Evolutionary conservation across 2,888 invertebrate genomes (phyloP).

Genomic region (Plagodis pulveraria): DNA sequence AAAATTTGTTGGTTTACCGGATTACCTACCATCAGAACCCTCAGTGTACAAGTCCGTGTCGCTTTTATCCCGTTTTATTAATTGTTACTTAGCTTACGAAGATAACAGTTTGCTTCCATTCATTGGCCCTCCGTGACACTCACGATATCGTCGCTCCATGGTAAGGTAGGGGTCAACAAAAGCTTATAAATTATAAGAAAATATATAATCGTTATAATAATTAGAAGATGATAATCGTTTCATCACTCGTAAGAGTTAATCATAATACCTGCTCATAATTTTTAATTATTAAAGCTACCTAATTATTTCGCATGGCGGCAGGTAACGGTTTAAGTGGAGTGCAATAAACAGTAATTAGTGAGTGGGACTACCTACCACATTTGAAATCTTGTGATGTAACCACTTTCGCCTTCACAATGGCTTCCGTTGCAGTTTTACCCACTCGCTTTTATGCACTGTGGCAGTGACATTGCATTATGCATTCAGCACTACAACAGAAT

Average conservation of each 20-base stretch:
- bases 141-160: too few species aligned
- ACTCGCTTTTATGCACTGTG: constrained; percentile 11
- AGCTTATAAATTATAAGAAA: too few species aligned
- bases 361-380: constrained; percentile 17
- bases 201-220: not conserved
- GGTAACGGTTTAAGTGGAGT: constrained; percentile 12
- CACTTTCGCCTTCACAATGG: constrained; percentile 37
- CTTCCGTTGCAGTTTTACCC: constrained; percentile 34
- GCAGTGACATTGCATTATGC: constrained; percentile 7
- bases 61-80: too few species aligned
- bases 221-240: constrained; percentile 13
- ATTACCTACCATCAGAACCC: too few species aligned
- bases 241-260: constrained; percentile 11
- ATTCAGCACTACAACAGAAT: not conserved
- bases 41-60: too few species aligned
- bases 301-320: constrained; percentile 30
- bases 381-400: constrained; percentile 31
- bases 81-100: too few species aligned
- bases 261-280: constrained; percentile 20
- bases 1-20: too few species aligned
- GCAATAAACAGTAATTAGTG: constrained; percentile 37
- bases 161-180: too few species aligned
- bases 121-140: too few species aligned
- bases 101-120: too few species aligned
- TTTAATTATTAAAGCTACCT: constrained; percentile 28